Evolutionary conservation across 2,113 vertebrate species (phyloP).

Genomic region (Perca schrenkii): DNA sequence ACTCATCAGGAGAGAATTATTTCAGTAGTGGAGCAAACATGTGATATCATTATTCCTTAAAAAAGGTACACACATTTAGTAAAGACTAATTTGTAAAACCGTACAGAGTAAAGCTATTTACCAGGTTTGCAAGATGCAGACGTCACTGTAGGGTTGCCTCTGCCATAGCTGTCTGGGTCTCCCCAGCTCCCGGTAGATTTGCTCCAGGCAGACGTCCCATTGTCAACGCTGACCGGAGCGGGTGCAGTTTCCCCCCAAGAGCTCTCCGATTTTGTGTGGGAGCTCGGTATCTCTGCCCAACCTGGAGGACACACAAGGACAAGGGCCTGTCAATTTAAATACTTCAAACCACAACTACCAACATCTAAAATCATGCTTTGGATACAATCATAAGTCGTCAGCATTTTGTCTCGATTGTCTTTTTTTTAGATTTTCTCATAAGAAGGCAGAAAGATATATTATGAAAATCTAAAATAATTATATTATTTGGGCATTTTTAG

Average conservation of each 20-base stretch:
- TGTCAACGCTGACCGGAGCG: slow-evolving; percentile 90
- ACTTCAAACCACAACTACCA: not conserved
- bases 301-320: slow-evolving; percentile 77
- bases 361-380: not conserved
- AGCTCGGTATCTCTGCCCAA: slow-evolving; percentile 92
- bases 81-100: not conserved
- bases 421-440: not conserved
- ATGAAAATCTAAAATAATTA: not conserved
- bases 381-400: not conserved
- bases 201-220: slow-evolving; percentile 95
- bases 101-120: slow-evolving; percentile 53
- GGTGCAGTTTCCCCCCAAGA: slow-evolving; percentile 91
- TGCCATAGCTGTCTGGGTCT: slow-evolving; percentile 89
- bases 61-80: not conserved
- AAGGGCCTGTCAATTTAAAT: slow-evolving; percentile 5
- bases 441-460: not conserved
- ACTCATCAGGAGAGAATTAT: slow-evolving; percentile 16
- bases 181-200: slow-evolving; percentile 92
- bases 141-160: slow-evolving; percentile 87
- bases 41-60: not conserved
- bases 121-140: slow-evolving; percentile 96
- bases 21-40: slow-evolving; percentile 1
- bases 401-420: not conserved
- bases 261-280: slow-evolving; percentile 90
- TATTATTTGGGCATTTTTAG: too few relatives aligned